These are phyloP conservation scores for Anoplius nigerrimus DNA, from an alignment of 2,888 invertebrate species.

Conservation along the genomic window DNA sequence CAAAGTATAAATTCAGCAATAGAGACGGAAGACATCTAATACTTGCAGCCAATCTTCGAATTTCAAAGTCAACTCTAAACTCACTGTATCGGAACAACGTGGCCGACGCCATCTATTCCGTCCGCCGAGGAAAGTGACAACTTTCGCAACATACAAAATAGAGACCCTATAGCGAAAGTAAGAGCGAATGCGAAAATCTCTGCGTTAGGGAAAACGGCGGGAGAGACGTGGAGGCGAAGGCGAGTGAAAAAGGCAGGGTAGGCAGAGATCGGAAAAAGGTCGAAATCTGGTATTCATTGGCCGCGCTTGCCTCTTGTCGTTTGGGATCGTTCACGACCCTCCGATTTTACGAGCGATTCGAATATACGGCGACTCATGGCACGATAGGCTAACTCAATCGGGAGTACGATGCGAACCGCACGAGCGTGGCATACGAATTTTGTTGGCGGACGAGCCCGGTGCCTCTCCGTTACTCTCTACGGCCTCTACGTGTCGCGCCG, in stretches of 20 bases:
- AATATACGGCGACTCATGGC: constrained; percentile 35
- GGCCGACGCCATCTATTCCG: too few relatives aligned
- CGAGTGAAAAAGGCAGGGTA: neutral
- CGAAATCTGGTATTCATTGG: constrained; percentile 51
- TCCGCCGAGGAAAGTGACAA: too few relatives aligned
- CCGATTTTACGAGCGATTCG: constrained; percentile 49
- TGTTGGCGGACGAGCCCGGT: neutral
- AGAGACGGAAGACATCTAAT: too few relatives aligned
- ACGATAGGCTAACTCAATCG: constrained; percentile 56
- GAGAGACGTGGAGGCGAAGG: neutral
- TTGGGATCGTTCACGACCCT: constrained; percentile 35
- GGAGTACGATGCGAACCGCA: constrained; percentile 39
- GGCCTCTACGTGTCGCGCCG: neutral
- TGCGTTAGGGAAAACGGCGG: neutral
- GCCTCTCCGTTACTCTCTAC: neutral
- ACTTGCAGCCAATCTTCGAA: too few relatives aligned
- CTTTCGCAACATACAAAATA: too few relatives aligned
- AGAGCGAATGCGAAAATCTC: neutral
- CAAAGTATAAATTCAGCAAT: too few relatives aligned
- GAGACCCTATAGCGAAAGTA: neutral
- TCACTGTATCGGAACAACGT: too few relatives aligned
- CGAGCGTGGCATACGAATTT: constrained; percentile 46
- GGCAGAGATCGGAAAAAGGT: constrained; percentile 18
- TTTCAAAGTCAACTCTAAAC: too few relatives aligned
- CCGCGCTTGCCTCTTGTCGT: constrained; percentile 18